Evolutionary conservation across 2,888 invertebrate species (phyloP).

Genomic region (Epiblema foenella): DNA sequence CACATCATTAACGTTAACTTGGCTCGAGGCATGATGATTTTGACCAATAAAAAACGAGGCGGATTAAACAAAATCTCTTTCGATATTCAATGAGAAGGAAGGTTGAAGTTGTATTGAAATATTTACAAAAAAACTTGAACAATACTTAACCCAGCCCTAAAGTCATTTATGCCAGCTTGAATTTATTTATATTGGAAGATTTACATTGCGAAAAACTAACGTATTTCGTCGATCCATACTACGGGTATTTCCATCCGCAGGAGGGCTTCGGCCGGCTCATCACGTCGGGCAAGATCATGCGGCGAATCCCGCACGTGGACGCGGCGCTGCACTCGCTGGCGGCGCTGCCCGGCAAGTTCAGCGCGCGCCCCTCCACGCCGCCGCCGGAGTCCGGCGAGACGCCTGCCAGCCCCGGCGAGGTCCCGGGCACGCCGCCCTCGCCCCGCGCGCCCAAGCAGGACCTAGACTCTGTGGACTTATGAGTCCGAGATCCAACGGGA

Average conservation of each 20-base stretch:
- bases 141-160: too few relatives aligned
- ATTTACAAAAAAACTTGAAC: too few relatives aligned
- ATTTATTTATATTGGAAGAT: too few relatives aligned
- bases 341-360: constrained; percentile 85
- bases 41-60: too few relatives aligned
- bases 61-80: too few relatives aligned
- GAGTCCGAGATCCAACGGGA: constrained; percentile 52
- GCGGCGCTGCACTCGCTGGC: constrained; percentile 88
- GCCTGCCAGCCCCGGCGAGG: constrained; percentile 87
- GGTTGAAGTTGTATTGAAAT: too few relatives aligned
- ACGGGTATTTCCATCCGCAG: constrained; percentile 45
- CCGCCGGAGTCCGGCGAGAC: constrained; percentile 58
- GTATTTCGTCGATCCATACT: background rate
- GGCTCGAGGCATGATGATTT: too few relatives aligned
- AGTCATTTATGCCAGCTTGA: too few relatives aligned
- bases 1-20: too few relatives aligned
- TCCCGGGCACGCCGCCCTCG: constrained; percentile 59
- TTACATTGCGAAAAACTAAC: background rate
- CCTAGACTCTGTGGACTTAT: constrained; percentile 90
- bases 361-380: constrained; percentile 86
- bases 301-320: constrained; percentile 90
- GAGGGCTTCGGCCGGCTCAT: constrained; percentile 98
- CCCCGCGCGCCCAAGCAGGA: constrained; percentile 89
- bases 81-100: too few relatives aligned
- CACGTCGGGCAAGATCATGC: constrained; percentile 98